Evolutionary conservation across 2,797 vertebrate genomes (phyloP), one percentile per base, ranked within the genome.

Genomic region (Prunella strophiata): DNA sequence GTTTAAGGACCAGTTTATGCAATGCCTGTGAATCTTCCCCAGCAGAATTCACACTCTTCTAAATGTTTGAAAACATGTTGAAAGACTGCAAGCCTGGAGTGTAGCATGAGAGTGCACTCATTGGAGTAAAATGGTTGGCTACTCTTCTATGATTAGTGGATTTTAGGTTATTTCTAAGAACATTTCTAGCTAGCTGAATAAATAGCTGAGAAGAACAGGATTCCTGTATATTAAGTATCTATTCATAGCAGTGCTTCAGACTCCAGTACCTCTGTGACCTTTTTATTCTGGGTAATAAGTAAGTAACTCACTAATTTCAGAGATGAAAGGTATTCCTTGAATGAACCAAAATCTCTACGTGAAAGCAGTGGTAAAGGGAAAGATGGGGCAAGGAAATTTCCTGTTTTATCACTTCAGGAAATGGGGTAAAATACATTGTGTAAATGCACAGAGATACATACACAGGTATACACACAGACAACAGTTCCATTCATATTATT

Each of bases 101-200:
- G 8, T 40, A 21, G 8, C 0, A 0, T 40, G 7, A 38, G 30
- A 59, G 16, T 2, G 5, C 4, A 32, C 26, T 32, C 36, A 26
- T 27, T 58, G 40, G 8, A 51, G 23, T 70, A 21, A 86, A 91
- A 66, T 34, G 9, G 6, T 43, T 82, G 83, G 32, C 6, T 87
- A 36, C 23, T 22, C 38, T 51, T 45, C 18, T 65, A 13, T 8
- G 34, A 16, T 48, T 45, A 74, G 23, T 25, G 34, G 11, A 68
- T 91, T 88, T 93, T 68, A 72, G 68, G 21, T 52, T 77, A 40
- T 71, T 94, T 87, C 32, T 70, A 50, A 77, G 50, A 40, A 65
- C 11, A 23, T 59, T 91, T 73, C 45, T 21, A 50, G 20, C 42
- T 50, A 43, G 17, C 23, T 83, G 23, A 89, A 89, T 19, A 86